These are phyloP conservation scores for Acleris sparsana DNA, from an alignment of 2,888 invertebrate genomes.

Conservation along the genomic window DNA sequence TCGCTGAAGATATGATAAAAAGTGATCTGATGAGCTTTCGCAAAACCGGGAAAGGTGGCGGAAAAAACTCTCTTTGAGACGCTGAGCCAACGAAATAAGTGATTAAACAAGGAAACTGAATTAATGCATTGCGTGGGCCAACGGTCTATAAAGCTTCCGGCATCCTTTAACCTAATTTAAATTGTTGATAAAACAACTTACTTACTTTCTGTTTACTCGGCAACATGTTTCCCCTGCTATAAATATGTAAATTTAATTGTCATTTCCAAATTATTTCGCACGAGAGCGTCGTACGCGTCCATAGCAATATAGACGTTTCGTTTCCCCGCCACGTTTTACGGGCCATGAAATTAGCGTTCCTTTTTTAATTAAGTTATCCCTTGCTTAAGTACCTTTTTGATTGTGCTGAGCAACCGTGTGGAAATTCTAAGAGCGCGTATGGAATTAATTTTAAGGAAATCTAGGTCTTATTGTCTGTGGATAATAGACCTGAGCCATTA, in stretches of 20 bases:
- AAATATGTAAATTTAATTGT: conserved; percentile 13
- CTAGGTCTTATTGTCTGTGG: neutral
- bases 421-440: conserved; percentile 5
- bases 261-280: conserved; percentile 14
- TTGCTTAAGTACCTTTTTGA: conserved; percentile 26
- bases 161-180: too few relatives aligned
- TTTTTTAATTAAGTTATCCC: conserved; percentile 31
- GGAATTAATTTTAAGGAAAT: conserved; percentile 1
- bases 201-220: neutral
- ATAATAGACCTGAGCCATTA: too few relatives aligned
- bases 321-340: conserved; percentile 11
- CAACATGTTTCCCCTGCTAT: neutral
- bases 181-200: neutral
- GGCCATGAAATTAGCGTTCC: conserved; percentile 22
- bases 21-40: too few relatives aligned
- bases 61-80: too few relatives aligned
- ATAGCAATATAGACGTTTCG: conserved; percentile 8
- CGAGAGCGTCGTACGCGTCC: neutral
- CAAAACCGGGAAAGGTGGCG: too few relatives aligned
- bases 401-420: conserved; percentile 7
- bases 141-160: too few relatives aligned
- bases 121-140: too few relatives aligned
- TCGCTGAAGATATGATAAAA: too few relatives aligned
- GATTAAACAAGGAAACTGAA: too few relatives aligned
- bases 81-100: too few relatives aligned